Percentiles rank a stretch among this genome's conserved stretches.
Conservation (phyloP, 2,113 vertebrate species). For the Pteruthius melanotis region DNA sequence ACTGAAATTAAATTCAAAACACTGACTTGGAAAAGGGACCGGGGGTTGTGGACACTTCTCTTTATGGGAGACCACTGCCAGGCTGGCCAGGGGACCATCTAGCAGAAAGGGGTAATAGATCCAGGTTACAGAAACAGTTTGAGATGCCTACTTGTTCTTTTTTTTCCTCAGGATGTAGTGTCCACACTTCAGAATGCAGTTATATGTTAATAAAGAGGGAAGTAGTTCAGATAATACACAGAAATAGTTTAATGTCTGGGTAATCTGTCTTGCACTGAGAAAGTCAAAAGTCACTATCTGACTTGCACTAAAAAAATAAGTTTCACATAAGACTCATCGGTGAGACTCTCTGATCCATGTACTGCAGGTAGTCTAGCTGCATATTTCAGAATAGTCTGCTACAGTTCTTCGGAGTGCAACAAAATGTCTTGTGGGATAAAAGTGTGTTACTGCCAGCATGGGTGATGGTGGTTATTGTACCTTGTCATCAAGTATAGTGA, state of each 20-base stretch:
- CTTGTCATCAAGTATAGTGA: not conserved
- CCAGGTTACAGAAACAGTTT: not conserved
- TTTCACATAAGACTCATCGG: not conserved
- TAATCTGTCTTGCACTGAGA: not conserved
- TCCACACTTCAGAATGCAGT: not conserved
- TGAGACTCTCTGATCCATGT: not conserved
- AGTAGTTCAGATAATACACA: not conserved
- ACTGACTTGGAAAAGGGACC: not conserved
- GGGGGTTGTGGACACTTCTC: not conserved
- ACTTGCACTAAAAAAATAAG: not conserved
- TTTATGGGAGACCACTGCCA: not conserved
- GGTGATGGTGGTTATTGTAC: not conserved
- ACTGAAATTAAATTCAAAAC: not conserved
- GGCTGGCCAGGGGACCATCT: not conserved
- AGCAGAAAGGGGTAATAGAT: not conserved
- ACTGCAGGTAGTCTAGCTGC: not conserved
- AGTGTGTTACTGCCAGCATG: not conserved
- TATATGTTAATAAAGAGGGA: not conserved
- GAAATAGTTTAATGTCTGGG: not conserved
- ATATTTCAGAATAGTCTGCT: not conserved
- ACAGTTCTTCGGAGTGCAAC: not conserved
- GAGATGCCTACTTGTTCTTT: not conserved
- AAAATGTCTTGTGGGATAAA: not conserved
- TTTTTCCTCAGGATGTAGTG: not conserved
- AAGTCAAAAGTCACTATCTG: not conserved